A percentile compares a stretch with the other conserved stretches of the same genome.
Conservation (phyloP, 2,113 vertebrate genomes). For the Alces alces region DNA sequence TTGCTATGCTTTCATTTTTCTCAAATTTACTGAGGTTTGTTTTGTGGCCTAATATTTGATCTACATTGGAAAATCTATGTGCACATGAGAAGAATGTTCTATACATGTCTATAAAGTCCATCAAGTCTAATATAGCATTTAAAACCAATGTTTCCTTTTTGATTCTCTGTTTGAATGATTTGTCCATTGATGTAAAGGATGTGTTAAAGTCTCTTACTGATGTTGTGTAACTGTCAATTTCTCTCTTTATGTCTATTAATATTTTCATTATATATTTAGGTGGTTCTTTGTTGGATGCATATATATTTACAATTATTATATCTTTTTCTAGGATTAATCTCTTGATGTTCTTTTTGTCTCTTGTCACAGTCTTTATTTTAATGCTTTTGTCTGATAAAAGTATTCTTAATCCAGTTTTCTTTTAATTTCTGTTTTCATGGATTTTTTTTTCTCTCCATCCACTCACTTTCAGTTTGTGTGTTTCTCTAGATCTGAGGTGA, state of each 20-base stretch:
- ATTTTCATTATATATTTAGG: not conserved
- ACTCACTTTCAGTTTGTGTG: not conserved
- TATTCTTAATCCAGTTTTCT: not conserved
- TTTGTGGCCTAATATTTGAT: not conserved
- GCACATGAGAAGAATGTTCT: not conserved
- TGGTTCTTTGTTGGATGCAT: not conserved
- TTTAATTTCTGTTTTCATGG: not conserved
- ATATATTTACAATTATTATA: not conserved
- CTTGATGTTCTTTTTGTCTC: not conserved
- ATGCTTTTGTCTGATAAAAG: not conserved
- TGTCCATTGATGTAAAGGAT: not conserved
- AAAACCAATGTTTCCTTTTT: not conserved
- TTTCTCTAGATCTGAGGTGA: not conserved
- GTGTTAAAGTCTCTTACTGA: not conserved
- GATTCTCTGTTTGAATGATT: not conserved
- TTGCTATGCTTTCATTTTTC: not conserved
- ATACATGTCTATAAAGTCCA: not conserved
- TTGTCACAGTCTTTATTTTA: not conserved
- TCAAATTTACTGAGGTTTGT: not conserved
- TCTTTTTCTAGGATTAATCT: not conserved
- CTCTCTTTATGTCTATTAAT: not conserved
- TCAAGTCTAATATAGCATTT: not conserved
- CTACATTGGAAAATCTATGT: not conserved
- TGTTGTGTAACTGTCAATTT: not conserved
- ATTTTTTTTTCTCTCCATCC: not conserved